Base-by-base conservation (phyloP, 1,140 invertebrate species). In the Bursaphelenchus mucronatus region DNA sequence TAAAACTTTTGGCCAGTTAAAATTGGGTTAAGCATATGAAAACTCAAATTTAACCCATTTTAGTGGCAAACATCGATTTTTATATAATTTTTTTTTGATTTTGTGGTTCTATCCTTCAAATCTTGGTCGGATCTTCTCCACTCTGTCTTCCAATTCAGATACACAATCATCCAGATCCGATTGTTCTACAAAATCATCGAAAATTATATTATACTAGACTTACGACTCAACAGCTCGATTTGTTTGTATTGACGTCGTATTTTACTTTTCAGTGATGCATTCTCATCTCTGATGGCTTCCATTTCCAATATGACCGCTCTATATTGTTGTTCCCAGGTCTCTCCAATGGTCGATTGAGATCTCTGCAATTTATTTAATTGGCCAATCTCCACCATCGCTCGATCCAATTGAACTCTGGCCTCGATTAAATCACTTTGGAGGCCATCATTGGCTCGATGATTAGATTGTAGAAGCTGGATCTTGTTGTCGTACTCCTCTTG, bases 221-320 rank as follows among this genome's bases (percentile, higher is more conserved):
- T 50, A 76, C 74, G 75, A 44, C 75, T 78, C 6, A 76, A 53
- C n/a, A 76, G 50, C 56, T 73, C 75, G 39, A 76, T 76, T 59
- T 76, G 76, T 47, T 74, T 73, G 51, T 75, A 71, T 46, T 78
- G 76, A 46, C 75, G 45, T 21, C 76, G 55, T 17, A 75, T 72
- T 21, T 70, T 70, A 21, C 71, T 76, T 39, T 76, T 76, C n/a
- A 76, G 47, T 0, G 71, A 53, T 15, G 66, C 67, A 61, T 76
- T 76, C 61, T 76, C 75, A 62, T 76, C 75, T 59, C 74, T 55
- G 13, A 74, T 30, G 43, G 53, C 53, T 30, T 76, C 70, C 46
- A 76, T 47, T 50, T 76, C 75, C 44, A 51, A 45, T 8, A 62
- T 51, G 21, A 63, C 63, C 21, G 45, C 64, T 39, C 64, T 54